These are phyloP conservation scores for Dermatemys mawii DNA, from an alignment of 2,113 vertebrate genomes.

Conservation along the genomic window DNA sequence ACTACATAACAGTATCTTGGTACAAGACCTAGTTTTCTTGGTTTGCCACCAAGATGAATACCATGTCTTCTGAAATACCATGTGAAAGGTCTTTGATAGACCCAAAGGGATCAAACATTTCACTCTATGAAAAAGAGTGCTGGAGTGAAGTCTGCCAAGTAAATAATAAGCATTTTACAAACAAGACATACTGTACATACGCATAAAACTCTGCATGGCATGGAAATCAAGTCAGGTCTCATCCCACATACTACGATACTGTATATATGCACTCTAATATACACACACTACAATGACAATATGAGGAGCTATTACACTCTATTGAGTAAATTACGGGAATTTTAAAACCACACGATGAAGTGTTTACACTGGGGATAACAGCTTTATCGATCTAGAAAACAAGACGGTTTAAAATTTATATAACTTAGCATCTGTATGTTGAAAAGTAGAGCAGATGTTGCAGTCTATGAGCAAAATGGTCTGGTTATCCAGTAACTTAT, in stretches of 20 bases:
- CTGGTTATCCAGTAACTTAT: accelerated
- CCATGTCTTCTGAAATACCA: neutral
- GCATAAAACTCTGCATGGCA: accelerated
- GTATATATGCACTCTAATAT: accelerated
- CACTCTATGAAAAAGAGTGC: neutral
- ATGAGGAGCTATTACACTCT: neutral
- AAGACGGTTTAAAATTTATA: constrained; percentile 1
- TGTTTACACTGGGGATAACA: neutral
- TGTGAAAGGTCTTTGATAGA: neutral
- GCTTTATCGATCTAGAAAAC: constrained; percentile 25
- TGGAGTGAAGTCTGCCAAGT: neutral
- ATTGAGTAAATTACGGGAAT: neutral
- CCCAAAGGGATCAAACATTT: neutral
- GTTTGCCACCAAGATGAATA: neutral
- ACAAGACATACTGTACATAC: neutral
- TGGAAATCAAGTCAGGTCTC: neutral
- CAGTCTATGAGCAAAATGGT: neutral
- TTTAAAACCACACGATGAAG: neutral
- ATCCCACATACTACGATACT: neutral
- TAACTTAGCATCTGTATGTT: neutral
- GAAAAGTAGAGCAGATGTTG: neutral
- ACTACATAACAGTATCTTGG: neutral
- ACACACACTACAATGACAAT: neutral
- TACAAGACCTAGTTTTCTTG: neutral
- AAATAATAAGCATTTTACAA: neutral